Conservation (phyloP, 1,140 invertebrate genomes). For the Mesaphorura yosii region DNA sequence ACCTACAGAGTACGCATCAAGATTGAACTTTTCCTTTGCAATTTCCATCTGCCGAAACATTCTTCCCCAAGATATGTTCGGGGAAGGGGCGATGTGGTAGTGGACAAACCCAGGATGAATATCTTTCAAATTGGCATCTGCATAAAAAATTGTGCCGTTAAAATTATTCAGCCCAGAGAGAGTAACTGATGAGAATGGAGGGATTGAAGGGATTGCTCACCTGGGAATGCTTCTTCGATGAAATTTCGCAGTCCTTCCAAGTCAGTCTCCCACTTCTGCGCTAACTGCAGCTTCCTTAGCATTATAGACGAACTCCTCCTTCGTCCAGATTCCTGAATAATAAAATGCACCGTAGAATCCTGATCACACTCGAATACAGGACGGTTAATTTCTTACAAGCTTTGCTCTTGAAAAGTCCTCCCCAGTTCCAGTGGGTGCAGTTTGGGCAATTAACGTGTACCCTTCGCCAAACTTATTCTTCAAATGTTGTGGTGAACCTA, state of each 20-base stretch:
- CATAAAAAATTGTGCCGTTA: background rate
- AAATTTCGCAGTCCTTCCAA: slow-evolving; percentile 27
- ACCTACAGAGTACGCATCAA: slow-evolving; percentile 72
- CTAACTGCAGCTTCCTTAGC: slow-evolving; percentile 18
- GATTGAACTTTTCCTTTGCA: slow-evolving; percentile 41
- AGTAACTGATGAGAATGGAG: background rate
- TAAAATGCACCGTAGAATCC: background rate
- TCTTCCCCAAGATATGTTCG: slow-evolving; percentile 50
- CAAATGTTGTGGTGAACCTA: slow-evolving; percentile 43
- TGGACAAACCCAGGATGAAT: slow-evolving; percentile 48
- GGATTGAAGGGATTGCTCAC: slow-evolving; percentile 11
- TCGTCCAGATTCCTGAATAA: slow-evolving; percentile 21
- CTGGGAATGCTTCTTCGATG: slow-evolving; percentile 27
- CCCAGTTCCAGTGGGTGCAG: slow-evolving; percentile 19
- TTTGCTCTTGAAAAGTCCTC: slow-evolving; percentile 27
- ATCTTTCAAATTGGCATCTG: slow-evolving; percentile 26
- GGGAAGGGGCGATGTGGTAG: slow-evolving; percentile 51
- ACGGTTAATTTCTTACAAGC: slow-evolving; percentile 15
- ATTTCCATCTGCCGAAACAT: slow-evolving; percentile 64
- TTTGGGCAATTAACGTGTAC: slow-evolving; percentile 39
- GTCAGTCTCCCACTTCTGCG: slow-evolving; percentile 28
- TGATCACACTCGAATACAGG: background rate
- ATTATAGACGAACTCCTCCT: slow-evolving; percentile 25
- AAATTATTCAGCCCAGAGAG: background rate
- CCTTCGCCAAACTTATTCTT: slow-evolving; percentile 50